Evolutionary conservation across 2,113 vertebrate species (phyloP).

Genomic region (Anguilla japonica): DNA sequence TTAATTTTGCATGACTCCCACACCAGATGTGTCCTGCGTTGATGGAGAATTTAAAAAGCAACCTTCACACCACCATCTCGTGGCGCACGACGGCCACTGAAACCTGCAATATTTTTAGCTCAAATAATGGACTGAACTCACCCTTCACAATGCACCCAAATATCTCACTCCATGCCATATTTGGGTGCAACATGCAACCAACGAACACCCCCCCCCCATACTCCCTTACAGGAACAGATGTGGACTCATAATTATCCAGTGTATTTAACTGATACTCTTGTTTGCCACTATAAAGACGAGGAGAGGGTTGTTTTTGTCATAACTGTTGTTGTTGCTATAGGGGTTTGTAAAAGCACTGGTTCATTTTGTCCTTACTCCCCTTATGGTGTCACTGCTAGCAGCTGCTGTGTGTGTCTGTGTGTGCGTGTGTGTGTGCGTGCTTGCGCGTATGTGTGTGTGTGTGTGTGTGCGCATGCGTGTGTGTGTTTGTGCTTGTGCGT

Average conservation of each 20-base stretch:
- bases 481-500: too few relatives aligned
- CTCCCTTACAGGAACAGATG: slow-evolving; percentile 8
- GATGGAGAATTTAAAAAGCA: not conserved
- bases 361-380: too few relatives aligned
- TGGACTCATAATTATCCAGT: not conserved
- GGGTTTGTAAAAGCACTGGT: too few relatives aligned
- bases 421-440: too few relatives aligned
- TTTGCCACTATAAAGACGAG: not conserved
- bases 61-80: not conserved
- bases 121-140: not conserved
- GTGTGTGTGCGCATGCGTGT: too few relatives aligned
- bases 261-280: not conserved
- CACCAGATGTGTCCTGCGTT: not conserved
- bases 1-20: not conserved
- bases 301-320: too few relatives aligned
- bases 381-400: too few relatives aligned
- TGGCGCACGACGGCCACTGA: not conserved
- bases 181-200: not conserved
- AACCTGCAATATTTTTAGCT: not conserved
- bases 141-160: not conserved
- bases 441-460: too few relatives aligned
- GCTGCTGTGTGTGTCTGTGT: too few relatives aligned
- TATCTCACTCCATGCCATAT: not conserved
- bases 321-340: too few relatives aligned
- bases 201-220: not conserved